Conservation (phyloP, 2,888 invertebrate genomes). For the Sycophila texana region DNA sequence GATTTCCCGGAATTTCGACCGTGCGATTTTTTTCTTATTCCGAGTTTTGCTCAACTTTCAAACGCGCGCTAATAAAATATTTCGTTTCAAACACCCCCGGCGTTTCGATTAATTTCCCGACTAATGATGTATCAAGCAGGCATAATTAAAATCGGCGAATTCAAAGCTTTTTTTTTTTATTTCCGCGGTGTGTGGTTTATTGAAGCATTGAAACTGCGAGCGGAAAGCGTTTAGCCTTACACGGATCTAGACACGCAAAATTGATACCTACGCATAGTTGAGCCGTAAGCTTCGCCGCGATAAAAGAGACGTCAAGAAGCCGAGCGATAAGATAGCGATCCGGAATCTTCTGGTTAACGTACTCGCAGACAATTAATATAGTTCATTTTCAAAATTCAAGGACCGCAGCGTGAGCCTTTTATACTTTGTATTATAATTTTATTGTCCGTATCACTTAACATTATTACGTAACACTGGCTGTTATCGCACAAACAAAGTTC, state of each 20-base stretch:
- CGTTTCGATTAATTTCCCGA: no score
- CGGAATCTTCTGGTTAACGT: conserved; percentile 22
- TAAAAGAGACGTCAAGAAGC: conserved; percentile 39
- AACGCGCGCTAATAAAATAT: no score
- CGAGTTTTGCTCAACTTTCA: neutral
- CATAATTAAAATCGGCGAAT: neutral
- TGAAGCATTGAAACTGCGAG: neutral
- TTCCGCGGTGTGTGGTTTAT: neutral
- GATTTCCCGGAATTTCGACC: conserved; percentile 36
- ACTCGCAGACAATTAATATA: conserved; percentile 7
- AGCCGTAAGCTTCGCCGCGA: conserved; percentile 34
- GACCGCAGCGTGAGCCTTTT: neutral
- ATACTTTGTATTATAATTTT: no score
- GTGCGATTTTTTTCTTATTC: conserved; percentile 35
- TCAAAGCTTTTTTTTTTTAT: neutral
- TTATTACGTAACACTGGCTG: neutral
- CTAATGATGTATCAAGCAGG: no score
- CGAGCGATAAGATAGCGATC: conserved; percentile 41
- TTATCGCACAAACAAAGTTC: conserved; percentile 4
- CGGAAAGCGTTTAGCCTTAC: neutral
- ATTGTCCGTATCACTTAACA: neutral
- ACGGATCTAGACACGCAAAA: conserved; percentile 24
- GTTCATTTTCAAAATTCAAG: conserved; percentile 17
- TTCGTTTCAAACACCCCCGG: no score
- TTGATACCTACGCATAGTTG: conserved; percentile 31